These are phyloP conservation scores for Saccopteryx leptura DNA, from an alignment of 2,113 vertebrate genomes.

Conservation along the genomic window DNA sequence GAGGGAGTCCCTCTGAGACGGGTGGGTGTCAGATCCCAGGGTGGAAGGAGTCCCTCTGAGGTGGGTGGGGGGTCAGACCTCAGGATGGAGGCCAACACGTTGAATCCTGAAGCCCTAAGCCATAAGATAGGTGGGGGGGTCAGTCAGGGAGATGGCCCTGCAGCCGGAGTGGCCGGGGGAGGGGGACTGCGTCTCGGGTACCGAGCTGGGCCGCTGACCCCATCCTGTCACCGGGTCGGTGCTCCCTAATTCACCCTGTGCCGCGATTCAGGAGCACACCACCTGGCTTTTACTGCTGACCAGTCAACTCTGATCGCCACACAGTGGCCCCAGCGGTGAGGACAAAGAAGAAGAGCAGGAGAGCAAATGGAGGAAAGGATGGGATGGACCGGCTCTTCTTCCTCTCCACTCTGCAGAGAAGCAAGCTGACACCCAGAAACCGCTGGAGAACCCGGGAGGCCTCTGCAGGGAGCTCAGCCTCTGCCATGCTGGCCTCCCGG, in stretches of 20 bases:
- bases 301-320: background rate
- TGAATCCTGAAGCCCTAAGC: background rate
- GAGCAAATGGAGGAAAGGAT: background rate
- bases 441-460: fast-evolving
- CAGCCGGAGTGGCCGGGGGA: background rate
- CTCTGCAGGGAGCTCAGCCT: background rate
- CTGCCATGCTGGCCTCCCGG: background rate
- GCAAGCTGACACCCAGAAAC: background rate
- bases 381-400: background rate
- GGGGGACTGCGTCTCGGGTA: no score
- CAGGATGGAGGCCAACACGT: background rate
- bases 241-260: background rate
- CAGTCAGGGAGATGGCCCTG: no score
- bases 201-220: no score
- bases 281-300: background rate
- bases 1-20: no score
- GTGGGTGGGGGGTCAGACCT: no score
- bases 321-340: background rate
- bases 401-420: background rate
- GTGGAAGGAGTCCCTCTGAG: no score
- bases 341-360: fast-evolving
- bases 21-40: no score
- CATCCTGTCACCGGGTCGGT: background rate
- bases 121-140: no score
- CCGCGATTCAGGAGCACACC: background rate